Evolutionary conservation across 2,888 invertebrate genomes (phyloP), one percentile per base, ranked within the genome.

Genomic region (Drosophila dives): DNA sequence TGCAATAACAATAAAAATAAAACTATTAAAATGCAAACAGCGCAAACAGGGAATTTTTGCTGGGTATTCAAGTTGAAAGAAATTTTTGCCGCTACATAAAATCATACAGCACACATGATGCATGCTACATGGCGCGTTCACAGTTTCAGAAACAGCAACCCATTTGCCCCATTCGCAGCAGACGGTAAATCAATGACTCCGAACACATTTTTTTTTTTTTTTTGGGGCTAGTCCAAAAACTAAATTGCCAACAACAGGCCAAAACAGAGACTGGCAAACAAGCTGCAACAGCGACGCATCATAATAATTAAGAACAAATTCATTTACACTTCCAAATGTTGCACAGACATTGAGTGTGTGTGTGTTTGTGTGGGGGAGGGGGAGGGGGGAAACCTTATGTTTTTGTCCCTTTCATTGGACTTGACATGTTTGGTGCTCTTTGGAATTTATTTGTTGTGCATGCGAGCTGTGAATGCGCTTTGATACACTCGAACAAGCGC

Each of bases 231-330:
- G 65, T 75, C 53, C 55, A 60, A 71, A 55, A 63, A 68, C 65
- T 68, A 70, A 88, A 78, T 83, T 81, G 89, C 90, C 81, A 87
- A 73, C 86, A 87, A 72, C 72, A 74, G 74, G 58, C 72, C 42
- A 61, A 63, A 40, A 33, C 10, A 32, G 33, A 65, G 8, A 48
- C n/a, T 33, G 61, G 38, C 50, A 60, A 38, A 38, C 42, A 51
- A 29, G 50, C 38, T 8, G 56, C 59, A 68, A 36, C 40, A 63
- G 38, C 64, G 51, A 59, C 49, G 74, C 79, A 71, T 74, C 80
- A 79, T 80, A 72, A 90, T 88, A 88, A 88, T 90, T 88, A 88
- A 83, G 90, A 90, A 89, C 87, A 88, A 88, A 88, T 90, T 90
- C 87, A 88, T 88, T 90, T 90, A 89, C 87, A 87, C 87, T 89